phyloP scores from a whole-genome alignment of 1,140 invertebrate genomes.

The Hylyphantes graminicola region DNA sequence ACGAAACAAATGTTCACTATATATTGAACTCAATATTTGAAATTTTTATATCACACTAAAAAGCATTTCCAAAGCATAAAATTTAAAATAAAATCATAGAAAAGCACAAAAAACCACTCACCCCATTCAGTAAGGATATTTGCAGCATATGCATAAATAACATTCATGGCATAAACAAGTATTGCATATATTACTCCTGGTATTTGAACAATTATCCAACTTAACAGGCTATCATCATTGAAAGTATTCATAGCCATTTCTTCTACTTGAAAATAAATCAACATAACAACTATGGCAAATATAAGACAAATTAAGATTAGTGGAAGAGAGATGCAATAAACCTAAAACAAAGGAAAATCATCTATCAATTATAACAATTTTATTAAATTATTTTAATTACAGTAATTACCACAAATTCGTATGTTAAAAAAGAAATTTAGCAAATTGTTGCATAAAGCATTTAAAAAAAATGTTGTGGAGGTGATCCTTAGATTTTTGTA shows the following conservation, averaged over 20 bases:
- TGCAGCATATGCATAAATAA: constrained; percentile 78
- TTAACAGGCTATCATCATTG: constrained; percentile 63
- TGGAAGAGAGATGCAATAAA: constrained; percentile 81
- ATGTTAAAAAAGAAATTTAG: no score
- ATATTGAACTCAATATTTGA: background rate
- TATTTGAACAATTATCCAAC: constrained; percentile 71
- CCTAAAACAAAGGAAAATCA: constrained; percentile 68
- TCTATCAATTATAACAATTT: no score
- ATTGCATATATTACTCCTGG: constrained; percentile 79
- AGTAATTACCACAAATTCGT: no score
- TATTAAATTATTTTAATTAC: no score
- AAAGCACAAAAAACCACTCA: constrained; percentile 67
- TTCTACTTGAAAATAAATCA: constrained; percentile 80
- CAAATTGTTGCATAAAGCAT: no score
- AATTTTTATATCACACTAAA: constrained; percentile 4
- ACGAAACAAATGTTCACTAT: background rate
- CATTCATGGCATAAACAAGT: constrained; percentile 78
- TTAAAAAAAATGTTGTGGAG: no score
- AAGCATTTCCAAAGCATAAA: background rate
- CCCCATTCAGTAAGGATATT: constrained; percentile 81
- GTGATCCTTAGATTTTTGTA: no score
- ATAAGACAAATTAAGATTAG: constrained; percentile 77
- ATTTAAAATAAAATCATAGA: background rate
- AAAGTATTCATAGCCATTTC: constrained; percentile 69
- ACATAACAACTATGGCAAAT: constrained; percentile 77